phyloP scores from a whole-genome alignment of 2,113 vertebrate species.

The Saccopteryx leptura region DNA sequence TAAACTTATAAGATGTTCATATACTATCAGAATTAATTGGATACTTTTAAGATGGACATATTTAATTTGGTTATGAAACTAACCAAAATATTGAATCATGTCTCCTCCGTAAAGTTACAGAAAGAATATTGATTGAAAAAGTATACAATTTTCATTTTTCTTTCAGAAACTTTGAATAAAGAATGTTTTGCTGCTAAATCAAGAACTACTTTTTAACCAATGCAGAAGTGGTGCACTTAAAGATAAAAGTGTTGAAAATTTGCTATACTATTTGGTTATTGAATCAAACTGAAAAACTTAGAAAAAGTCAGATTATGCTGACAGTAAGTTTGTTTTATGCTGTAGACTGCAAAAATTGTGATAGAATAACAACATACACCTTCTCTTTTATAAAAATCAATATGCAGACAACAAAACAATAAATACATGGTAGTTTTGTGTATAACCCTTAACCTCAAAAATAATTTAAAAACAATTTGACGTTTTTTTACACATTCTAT shows the following conservation, averaged over 20 bases:
- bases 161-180: neutral
- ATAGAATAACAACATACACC: neutral
- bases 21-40: neutral
- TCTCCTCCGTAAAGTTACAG: neutral
- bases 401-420: neutral
- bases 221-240: neutral
- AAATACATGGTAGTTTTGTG: too few species aligned
- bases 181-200: neutral
- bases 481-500: neutral
- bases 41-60: neutral
- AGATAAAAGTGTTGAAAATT: neutral
- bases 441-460: too few species aligned
- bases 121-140: neutral
- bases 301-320: neutral
- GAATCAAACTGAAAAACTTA: conserved; percentile 36
- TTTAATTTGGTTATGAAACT: neutral
- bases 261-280: neutral
- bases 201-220: neutral
- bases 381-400: neutral
- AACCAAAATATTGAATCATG: neutral
- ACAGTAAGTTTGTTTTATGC: conserved; percentile 27
- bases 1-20: neutral
- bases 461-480: too few species aligned
- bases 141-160: neutral
- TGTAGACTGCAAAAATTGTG: neutral